Conservation (phyloP, 92 coral and sea anemone genomes). For the Chrysogorgia sp. region DNA sequence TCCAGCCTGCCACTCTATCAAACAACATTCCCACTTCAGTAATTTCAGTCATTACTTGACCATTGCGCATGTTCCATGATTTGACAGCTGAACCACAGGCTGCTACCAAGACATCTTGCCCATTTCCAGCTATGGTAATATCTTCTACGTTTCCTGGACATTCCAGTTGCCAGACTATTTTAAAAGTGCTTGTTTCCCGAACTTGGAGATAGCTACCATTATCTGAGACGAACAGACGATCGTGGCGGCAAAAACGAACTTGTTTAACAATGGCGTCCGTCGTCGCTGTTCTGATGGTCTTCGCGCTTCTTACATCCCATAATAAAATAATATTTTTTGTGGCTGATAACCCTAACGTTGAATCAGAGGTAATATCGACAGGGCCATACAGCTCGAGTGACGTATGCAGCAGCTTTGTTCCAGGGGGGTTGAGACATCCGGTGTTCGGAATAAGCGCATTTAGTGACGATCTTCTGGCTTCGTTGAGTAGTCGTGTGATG, state of each 20-base stretch:
- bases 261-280: neutral
- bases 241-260: conserved; percentile 28
- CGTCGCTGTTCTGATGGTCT: conserved; percentile 57
- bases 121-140: conserved; percentile 68
- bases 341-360: conserved; percentile 80
- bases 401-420: conserved; percentile 90
- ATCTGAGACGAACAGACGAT: conserved; percentile 47
- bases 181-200: conserved; percentile 36
- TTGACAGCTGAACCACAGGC: conserved; percentile 76
- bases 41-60: conserved; percentile 68
- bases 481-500: conserved; percentile 85
- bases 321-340: conserved; percentile 73
- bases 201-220: conserved; percentile 32
- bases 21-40: conserved; percentile 72
- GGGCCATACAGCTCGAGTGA: conserved; percentile 79
- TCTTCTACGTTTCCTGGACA: conserved; percentile 68
- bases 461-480: conserved; percentile 85
- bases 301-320: conserved; percentile 85
- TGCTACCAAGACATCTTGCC: conserved; percentile 75
- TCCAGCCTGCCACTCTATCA: conserved; percentile 73
- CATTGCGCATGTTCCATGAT: conserved; percentile 84
- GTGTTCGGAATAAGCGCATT: conserved; percentile 89
- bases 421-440: conserved; percentile 91
- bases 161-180: conserved; percentile 53
- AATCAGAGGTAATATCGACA: conserved; percentile 68